Evolutionary conservation across 2,113 vertebrate genomes (phyloP), one percentile per base, ranked within the genome.

Genomic region (Thomomys bottae): DNA sequence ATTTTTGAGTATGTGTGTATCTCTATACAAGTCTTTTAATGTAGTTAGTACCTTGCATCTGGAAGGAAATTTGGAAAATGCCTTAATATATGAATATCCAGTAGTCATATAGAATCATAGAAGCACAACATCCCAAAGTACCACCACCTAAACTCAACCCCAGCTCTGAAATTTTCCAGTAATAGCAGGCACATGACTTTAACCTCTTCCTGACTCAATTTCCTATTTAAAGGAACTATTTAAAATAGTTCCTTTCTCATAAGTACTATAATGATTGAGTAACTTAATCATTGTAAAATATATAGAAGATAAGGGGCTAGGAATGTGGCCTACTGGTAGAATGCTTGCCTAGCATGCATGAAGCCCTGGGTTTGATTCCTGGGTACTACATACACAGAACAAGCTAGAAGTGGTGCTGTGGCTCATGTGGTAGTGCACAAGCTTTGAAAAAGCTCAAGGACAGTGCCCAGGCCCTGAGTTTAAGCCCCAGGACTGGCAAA

Each of bases 61-160:
- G 64, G 67, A 92, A 80, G 54, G 75, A 59, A 79, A 54, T 49
- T 87, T n/a, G 73, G 14, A n/a, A 83, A 93, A 63, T 45, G 7
- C 7, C 79, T 84, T 24, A 8, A 34, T 54, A 54, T 57, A 42
- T 23, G 66, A 77, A 76, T 30, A n/a, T 67, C 91, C 77, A 36
- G 21, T 64, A 15, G 32, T 36, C 45, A 34, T 20, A 23, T 1
- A 70, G 40, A 12, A 11, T n/a, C 63, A 17, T 72, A 38, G 77
- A 84, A 66, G 14, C 7, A 9, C 26, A 40, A 66, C 66, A 32
- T 36, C 63, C 15, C n/a, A 5, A 68, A 34, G 7, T 68, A 30
- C 64, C 61, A 14, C 34, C 11, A 14, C 12, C 32, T 49, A 38
- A 9, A 10, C 57, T 61, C 59, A 68, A n/a, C 12, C 26, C 40